Conservation (phyloP, 2,888 invertebrate species). For the Leptinotarsa peninsularis region DNA sequence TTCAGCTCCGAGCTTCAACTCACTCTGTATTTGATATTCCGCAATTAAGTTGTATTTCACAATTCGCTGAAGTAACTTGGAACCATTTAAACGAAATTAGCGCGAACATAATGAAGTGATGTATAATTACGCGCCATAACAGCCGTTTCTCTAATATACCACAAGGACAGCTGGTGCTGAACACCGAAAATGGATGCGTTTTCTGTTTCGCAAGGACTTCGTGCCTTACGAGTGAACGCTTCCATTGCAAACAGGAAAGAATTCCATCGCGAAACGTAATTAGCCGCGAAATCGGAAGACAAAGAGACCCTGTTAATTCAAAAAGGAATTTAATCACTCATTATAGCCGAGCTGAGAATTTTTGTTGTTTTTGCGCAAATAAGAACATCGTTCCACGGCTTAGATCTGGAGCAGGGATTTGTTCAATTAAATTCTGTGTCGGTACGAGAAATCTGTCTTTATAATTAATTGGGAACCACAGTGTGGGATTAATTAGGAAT, state of each 20-base stretch:
- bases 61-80: conserved; percentile 32
- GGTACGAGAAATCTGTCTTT: conserved; percentile 33
- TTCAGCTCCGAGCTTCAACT: no score
- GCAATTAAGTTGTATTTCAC: conserved; percentile 18
- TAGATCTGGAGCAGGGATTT: conserved; percentile 30
- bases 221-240: conserved; percentile 22
- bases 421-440: conserved; percentile 40
- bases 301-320: conserved; percentile 55
- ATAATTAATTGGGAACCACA: conserved; percentile 39
- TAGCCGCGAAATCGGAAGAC: conserved; percentile 54
- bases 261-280: conserved; percentile 53
- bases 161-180: conserved; percentile 56
- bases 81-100: conserved; percentile 57
- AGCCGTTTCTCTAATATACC: conserved; percentile 53
- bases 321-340: conserved; percentile 55
- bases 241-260: conserved; percentile 35
- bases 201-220: conserved; percentile 29
- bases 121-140: conserved; percentile 56
- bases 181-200: conserved; percentile 48
- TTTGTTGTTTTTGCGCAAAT: conserved; percentile 38
- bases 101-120: conserved; percentile 57
- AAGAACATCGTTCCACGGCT: conserved; percentile 36
- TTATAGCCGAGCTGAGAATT: conserved; percentile 41
- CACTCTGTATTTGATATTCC: conserved; percentile 12
- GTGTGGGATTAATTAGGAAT: conserved; percentile 36